These are phyloP conservation scores for Pterostichus madidus DNA, from an alignment of 2,888 invertebrate genomes.

Conservation along the genomic window DNA sequence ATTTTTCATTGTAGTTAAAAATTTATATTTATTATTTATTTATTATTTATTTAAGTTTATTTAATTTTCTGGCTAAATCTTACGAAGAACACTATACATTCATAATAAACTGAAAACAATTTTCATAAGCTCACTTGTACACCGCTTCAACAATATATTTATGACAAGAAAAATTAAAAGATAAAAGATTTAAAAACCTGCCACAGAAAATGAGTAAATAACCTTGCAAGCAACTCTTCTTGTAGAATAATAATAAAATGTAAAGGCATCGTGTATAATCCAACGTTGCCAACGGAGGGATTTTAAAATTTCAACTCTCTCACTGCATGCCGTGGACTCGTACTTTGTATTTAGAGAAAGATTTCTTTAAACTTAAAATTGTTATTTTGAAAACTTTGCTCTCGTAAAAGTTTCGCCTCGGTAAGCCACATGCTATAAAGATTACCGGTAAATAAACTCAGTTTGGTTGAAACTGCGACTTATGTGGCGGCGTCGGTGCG, in stretches of 20 bases:
- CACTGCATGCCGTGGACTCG: conserved; percentile 22
- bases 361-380: conserved; percentile 65
- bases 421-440: conserved; percentile 56
- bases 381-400: conserved; percentile 62
- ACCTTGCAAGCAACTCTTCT: conserved; percentile 33
- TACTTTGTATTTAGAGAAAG: conserved; percentile 61
- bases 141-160: conserved; percentile 26
- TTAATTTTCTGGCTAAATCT: conserved; percentile 15
- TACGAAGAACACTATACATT: conserved; percentile 18
- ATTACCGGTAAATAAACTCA: conserved; percentile 61
- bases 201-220: conserved; percentile 43
- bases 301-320: conserved; percentile 50
- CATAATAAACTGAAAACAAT: conserved; percentile 44
- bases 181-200: conserved; percentile 50
- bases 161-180: conserved; percentile 53
- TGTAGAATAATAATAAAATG: conserved; percentile 56
- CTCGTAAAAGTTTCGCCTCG: conserved; percentile 60
- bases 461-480: conserved; percentile 55
- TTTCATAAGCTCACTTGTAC: conserved; percentile 28
- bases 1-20: background rate
- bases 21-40: conserved; percentile 32
- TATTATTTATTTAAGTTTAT: conserved; percentile 17
- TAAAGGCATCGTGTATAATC: conserved; percentile 55
- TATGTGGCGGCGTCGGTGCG: conserved; percentile 28
- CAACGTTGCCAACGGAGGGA: conserved; percentile 20